Evolutionary conservation across 2,888 invertebrate genomes (phyloP).

Genomic region (Phortica okadai): DNA sequence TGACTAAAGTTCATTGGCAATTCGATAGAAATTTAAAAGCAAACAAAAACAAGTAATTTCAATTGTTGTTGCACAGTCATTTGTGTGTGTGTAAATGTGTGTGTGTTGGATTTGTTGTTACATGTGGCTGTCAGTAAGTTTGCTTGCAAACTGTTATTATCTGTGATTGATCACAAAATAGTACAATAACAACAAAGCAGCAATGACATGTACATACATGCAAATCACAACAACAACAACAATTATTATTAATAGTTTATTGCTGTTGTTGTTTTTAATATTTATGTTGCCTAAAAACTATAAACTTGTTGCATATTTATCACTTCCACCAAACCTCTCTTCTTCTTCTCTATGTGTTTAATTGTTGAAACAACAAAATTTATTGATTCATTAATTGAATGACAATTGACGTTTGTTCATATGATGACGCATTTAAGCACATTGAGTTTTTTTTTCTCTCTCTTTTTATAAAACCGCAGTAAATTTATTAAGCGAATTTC

Average conservation of each 20-base stretch:
- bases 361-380: too few species aligned
- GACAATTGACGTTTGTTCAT: too few species aligned
- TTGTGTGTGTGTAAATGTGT: too few species aligned
- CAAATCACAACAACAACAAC: constrained; percentile 4
- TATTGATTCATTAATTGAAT: too few species aligned
- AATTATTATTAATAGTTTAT: neutral
- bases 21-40: neutral
- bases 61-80: neutral
- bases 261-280: neutral
- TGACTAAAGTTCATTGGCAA: neutral
- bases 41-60: neutral
- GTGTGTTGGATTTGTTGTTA: neutral
- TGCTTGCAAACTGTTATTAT: constrained; percentile 22
- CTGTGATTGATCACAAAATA: constrained; percentile 18
- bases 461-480: too few species aligned
- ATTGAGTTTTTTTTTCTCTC: too few species aligned
- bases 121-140: constrained; percentile 16
- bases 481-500: too few species aligned
- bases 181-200: neutral
- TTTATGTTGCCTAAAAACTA: neutral
- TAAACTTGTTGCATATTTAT: too few species aligned
- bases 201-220: neutral
- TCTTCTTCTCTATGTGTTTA: too few species aligned
- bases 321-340: too few species aligned
- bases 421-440: too few species aligned